Conservation (phyloP, 2,113 vertebrate genomes). For the Brachypteracias leptosomus region DNA sequence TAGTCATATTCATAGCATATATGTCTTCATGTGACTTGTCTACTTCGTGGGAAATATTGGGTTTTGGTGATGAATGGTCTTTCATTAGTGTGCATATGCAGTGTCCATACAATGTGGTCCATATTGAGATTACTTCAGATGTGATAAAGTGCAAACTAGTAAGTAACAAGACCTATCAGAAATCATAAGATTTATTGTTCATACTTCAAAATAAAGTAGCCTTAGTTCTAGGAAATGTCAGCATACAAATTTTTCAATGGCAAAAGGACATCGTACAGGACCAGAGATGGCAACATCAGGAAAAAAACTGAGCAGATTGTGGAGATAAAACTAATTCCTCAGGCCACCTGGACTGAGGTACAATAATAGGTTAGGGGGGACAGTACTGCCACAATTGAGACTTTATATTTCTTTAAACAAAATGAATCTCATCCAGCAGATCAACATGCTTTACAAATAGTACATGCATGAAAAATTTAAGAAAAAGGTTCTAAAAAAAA, state of each 20-base stretch:
- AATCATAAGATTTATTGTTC: not conserved
- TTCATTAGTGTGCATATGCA: rapidly evolving
- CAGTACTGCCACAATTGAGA: not conserved
- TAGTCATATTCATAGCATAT: not conserved
- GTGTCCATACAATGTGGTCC: not conserved
- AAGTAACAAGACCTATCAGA: not conserved
- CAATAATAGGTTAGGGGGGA: not conserved
- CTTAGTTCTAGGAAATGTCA: not conserved
- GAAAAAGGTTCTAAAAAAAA: not conserved
- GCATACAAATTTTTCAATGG: not conserved
- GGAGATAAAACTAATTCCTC: not conserved
- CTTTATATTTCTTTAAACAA: not conserved
- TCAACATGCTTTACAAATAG: not conserved
- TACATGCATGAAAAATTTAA: not conserved
- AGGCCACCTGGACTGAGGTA: not conserved
- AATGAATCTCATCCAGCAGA: not conserved
- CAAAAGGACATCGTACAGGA: not conserved
- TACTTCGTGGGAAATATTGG: not conserved
- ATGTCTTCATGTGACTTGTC: not conserved
- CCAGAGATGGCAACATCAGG: not conserved
- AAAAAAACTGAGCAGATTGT: not conserved
- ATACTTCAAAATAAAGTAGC: not conserved
- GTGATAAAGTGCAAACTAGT: not conserved
- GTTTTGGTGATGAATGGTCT: not conserved
- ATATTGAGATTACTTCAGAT: not conserved